A percentile compares a stretch with the other conserved stretches of the same genome.
phyloP scores from a whole-genome alignment of 2,888 invertebrate species.

The Cacoxenus indagator region DNA sequence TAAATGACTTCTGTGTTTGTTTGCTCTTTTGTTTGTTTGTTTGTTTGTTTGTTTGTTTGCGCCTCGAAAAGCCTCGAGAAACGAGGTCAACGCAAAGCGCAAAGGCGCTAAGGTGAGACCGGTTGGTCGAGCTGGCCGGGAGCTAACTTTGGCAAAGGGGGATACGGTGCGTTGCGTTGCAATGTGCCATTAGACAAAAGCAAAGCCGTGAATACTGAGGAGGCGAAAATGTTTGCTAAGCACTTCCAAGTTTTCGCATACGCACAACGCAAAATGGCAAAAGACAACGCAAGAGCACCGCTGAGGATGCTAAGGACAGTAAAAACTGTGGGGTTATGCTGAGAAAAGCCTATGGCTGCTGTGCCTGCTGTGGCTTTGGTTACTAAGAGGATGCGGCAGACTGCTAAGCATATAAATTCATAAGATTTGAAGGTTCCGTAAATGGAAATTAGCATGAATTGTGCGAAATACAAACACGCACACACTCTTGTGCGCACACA shows the following conservation, averaged over 20 bases:
- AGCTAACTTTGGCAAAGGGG: no score
- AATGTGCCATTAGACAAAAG: no score
- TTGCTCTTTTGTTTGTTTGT: not conserved
- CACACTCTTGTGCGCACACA: not conserved
- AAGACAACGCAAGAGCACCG: not conserved
- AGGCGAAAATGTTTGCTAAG: constrained; percentile 2
- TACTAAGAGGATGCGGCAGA: no score
- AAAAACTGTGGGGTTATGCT: not conserved
- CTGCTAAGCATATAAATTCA: constrained; percentile 7
- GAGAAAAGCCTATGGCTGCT: not conserved
- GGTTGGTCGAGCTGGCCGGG: not conserved
- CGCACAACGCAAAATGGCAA: constrained; percentile 2
- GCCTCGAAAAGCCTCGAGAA: constrained; percentile 2
- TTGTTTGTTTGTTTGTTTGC: not conserved
- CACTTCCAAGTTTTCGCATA: constrained; percentile 21
- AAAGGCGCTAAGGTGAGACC: not conserved
- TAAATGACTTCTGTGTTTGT: not conserved
- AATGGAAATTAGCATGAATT: constrained; percentile 20
- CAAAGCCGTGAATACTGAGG: no score
- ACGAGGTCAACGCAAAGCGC: constrained; percentile 4
- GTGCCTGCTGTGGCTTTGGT: not conserved
- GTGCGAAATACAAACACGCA: constrained; percentile 7
- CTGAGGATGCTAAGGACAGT: not conserved
- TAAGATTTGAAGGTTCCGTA: constrained; percentile 15
- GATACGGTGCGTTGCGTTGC: no score